Base-by-base conservation (phyloP, 2,797 vertebrate species). In the Argyrosomus regius region DNA sequence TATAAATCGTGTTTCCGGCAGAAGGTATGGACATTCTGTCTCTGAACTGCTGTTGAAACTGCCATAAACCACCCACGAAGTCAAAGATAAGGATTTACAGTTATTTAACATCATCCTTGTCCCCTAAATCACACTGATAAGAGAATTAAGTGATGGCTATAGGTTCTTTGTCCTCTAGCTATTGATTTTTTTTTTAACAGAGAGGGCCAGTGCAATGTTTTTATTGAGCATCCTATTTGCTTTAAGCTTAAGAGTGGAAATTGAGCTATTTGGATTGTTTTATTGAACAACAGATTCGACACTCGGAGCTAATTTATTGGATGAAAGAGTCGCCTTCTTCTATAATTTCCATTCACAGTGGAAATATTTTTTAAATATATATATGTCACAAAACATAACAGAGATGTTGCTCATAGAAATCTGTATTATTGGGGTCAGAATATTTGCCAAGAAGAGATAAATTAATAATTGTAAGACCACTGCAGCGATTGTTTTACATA, bases 31-130 rank as follows among this genome's bases (percentile, higher is more conserved):
- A 92, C 92, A 88, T 93, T 90, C 88, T 93, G 94, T 92, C 93
- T 94, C 86, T 87, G 92, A 95, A 91, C 92, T 88, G 92, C 94
- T 92, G 92, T 92, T 94, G 91, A 94, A 94, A 92, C 89, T 88
- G 92, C 93, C 92, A 94, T 94, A 95, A 95, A 95, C 91, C 93
- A 94, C 94, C 91, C 86, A 90, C 92, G 92, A 93, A 94, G 93
- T 93, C 94, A 91, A 88, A 93, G 94, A 95, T 95, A 95, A 94
- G 92, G 92, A 95, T 95, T 95, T 94, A 94, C 94, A 94, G 92
- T 95, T 94, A 94, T 95, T 95, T 95, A 94, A 95, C 94, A 93
- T 94, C 91, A 91, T 91, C 85, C 77, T 35, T 87, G 87, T 91
- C 83, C 84, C 84, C 46, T 94, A 93, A 94, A 94, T 94, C 93